These are phyloP conservation scores for Ormyrus thymus DNA, from an alignment of 2,888 invertebrate species.

Conservation along the genomic window DNA sequence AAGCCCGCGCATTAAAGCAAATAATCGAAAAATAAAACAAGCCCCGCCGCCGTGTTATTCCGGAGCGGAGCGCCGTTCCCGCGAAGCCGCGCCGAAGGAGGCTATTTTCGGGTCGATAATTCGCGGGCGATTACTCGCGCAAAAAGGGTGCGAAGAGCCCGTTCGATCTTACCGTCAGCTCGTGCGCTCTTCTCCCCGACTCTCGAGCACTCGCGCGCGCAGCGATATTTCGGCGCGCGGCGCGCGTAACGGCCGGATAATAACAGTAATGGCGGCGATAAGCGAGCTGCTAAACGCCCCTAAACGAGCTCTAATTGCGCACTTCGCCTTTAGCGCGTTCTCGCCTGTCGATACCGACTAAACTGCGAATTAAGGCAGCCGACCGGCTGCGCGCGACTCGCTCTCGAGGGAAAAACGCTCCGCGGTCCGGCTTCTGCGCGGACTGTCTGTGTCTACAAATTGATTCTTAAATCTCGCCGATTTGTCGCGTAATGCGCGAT, in stretches of 20 bases:
- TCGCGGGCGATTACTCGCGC: constrained; percentile 37
- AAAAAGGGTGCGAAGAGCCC: constrained; percentile 31
- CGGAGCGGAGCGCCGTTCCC: too few species aligned
- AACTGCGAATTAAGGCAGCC: constrained; percentile 60
- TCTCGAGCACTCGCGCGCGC: constrained; percentile 31
- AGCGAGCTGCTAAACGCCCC: constrained; percentile 71
- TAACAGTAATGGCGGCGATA: constrained; percentile 72
- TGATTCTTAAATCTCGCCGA: constrained; percentile 47
- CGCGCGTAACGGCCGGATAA: constrained; percentile 73
- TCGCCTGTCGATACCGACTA: neutral
- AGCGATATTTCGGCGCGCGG: constrained; percentile 57
- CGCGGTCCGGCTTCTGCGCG: neutral
- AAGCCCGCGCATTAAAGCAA: constrained; percentile 14
- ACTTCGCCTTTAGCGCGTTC: constrained; percentile 50
- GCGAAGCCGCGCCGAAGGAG: neutral
- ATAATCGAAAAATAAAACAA: constrained; percentile 8
- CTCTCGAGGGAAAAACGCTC: neutral
- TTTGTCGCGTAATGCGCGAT: constrained; percentile 37
- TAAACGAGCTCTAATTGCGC: constrained; percentile 74
- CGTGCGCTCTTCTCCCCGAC: too few species aligned
- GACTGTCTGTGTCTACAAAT: constrained; percentile 32
- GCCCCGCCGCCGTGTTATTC: too few species aligned
- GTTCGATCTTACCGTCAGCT: constrained; percentile 18
- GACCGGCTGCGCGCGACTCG: neutral
- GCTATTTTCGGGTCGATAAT: constrained; percentile 32